Evolutionary conservation across 2,797 vertebrate genomes (phyloP).

Genomic region (Pteropus rufus): DNA sequence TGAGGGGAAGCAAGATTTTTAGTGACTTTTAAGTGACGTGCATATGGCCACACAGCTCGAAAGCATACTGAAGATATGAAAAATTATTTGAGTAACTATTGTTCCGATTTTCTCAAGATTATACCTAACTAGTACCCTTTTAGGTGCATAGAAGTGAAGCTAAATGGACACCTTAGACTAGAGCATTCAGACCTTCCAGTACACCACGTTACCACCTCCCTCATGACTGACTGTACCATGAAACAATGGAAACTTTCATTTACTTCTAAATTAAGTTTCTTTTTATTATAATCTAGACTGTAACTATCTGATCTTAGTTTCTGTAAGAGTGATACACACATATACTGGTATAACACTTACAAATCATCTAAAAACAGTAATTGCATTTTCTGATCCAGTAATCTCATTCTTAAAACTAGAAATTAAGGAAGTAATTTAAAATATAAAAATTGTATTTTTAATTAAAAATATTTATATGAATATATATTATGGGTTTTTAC

Average conservation of each 20-base stretch:
- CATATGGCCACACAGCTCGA: neutral
- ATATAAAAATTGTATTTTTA: neutral
- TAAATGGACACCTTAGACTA: neutral
- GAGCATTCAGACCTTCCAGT: neutral
- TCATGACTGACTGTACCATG: neutral
- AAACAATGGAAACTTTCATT: neutral
- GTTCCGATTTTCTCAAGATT: neutral
- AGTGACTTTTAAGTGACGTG: slow-evolving; percentile 16
- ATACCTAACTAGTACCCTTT: neutral
- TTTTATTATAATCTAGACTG: neutral
- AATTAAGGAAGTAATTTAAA: slow-evolving; percentile 30
- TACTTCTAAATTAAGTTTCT: neutral
- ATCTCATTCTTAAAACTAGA: neutral
- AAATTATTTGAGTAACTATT: neutral
- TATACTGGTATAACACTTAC: neutral
- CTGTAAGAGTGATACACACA: neutral
- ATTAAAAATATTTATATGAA: neutral
- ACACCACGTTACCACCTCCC: neutral
- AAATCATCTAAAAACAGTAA: slow-evolving; percentile 11
- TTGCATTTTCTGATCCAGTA: neutral
- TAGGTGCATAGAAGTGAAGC: neutral
- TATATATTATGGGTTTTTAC: neutral
- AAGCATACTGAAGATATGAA: neutral
- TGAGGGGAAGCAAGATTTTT: neutral
- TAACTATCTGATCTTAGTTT: slow-evolving; percentile 20